phyloP scores from a whole-genome alignment of 2,888 invertebrate species.

The Limnephilus auricula region DNA sequence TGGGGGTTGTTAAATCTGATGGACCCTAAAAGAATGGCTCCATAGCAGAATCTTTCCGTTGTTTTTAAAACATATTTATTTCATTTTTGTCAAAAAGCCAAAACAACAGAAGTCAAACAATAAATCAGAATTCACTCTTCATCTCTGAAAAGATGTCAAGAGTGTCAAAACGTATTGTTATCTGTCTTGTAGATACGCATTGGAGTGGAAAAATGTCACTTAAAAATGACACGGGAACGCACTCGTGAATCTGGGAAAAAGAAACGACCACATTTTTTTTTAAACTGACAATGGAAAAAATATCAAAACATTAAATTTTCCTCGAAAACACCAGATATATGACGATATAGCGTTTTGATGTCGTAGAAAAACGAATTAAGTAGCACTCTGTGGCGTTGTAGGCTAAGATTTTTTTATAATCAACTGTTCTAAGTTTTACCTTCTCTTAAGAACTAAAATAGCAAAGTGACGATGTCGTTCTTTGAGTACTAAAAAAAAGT shows the following conservation, averaged over 20 bases:
- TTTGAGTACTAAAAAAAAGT: too few species aligned
- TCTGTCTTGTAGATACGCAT: not conserved
- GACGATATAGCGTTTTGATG: not conserved
- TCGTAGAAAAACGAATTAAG: too few species aligned
- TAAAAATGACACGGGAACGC: not conserved
- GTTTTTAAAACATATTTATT: not conserved
- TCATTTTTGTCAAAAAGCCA: not conserved
- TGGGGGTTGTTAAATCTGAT: not conserved
- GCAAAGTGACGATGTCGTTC: too few species aligned
- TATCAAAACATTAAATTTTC: not conserved
- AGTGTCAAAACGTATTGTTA: not conserved
- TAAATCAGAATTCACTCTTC: not conserved
- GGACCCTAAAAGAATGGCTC: not conserved
- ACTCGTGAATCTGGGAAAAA: not conserved
- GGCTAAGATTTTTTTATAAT: too few species aligned
- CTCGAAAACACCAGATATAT: not conserved
- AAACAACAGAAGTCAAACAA: not conserved
- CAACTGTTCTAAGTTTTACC: too few species aligned
- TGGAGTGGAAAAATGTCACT: not conserved
- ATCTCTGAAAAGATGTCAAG: not conserved
- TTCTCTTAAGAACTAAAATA: too few species aligned
- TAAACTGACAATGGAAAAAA: not conserved
- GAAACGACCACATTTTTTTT: not conserved
- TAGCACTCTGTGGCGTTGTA: too few species aligned
- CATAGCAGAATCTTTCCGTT: not conserved